Base-by-base conservation (phyloP, 2,888 invertebrate species). In the Cerastis rubricosa region DNA sequence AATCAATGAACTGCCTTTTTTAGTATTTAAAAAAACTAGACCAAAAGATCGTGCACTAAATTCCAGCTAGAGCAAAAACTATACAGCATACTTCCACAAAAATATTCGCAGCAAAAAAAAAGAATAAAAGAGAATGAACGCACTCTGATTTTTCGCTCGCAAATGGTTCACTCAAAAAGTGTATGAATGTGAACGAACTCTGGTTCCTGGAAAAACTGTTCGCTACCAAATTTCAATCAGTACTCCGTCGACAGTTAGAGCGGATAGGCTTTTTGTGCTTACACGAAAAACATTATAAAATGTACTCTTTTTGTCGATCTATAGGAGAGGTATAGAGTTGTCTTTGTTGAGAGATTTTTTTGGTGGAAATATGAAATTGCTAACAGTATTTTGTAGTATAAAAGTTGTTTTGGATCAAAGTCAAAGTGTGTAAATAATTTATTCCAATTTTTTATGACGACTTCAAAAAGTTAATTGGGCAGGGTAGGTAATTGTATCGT, bases 211-310 rank as follows among this genome's bases (percentile, higher is more conserved):
- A 93, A 94, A 92, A 89, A 85, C 84, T 81, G 90, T 91, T 91
- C 89, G 89, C 89, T 83, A 89, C 90, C 79, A 90, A 92, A 92
- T 92, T 93, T 92, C 92, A 93, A 94, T 94, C 93, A 91, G 85
- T 89, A 89, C 83, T 89, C 85, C 89, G 90, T 86, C 88, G 86
- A 88, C 91, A 82, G 84, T 85, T 80, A 81, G 76, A 79, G 76
- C 85, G 87, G 87, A 90, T 88, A 88, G 86, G 81, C 87, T 92
- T 94, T 94, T 94, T 94, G 89, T 90, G 88, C 74, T 76, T 88
- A 86, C 89, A 91, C 91, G 90, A 93, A 93, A 93, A 94, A 91
- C 91, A 88, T 92, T 87, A 91, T 90, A 92, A 92, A 93, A 91
- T 91, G 85, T 86, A 88, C 65, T 76, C 84, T 92, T 93, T 93